Evolutionary conservation across 2,113 vertebrate species (phyloP).

Genomic region (Dolichotis patagonum): DNA sequence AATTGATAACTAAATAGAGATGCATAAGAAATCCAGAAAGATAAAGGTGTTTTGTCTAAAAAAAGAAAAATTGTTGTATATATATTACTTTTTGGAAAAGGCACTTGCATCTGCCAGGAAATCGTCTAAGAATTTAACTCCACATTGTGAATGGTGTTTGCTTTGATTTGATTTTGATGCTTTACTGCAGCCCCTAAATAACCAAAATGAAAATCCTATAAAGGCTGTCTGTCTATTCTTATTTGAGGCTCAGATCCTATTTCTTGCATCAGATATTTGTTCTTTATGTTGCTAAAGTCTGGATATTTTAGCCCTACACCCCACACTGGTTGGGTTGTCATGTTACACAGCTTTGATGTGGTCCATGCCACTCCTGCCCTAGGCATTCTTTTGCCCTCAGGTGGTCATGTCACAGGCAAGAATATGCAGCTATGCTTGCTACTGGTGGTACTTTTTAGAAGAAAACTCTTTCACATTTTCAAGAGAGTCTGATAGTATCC

Average conservation of each 20-base stretch:
- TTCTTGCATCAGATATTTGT: not conserved
- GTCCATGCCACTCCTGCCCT: no score
- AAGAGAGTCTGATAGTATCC: not conserved
- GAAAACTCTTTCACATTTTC: not conserved
- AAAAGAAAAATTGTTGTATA: not conserved
- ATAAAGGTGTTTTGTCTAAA: slow-evolving; percentile 25
- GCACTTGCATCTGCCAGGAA: not conserved
- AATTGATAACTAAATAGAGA: not conserved
- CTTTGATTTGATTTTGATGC: not conserved
- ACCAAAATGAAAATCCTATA: not conserved
- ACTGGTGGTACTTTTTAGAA: not conserved
- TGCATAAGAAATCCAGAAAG: not conserved
- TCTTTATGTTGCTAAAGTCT: not conserved
- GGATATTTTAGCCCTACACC: not conserved
- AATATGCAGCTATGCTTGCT: not conserved
- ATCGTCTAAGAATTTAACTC: not conserved
- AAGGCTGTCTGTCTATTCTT: not conserved
- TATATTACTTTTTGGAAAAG: slow-evolving; percentile 35
- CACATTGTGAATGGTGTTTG: not conserved
- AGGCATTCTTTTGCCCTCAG: not conserved
- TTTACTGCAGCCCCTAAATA: not conserved
- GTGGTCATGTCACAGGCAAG: not conserved
- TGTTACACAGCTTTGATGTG: accelerated
- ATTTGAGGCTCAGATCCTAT: not conserved
- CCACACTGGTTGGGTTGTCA: not conserved